These are phyloP conservation scores for Psittacula derbiana DNA, from an alignment of 2,797 vertebrate genomes.

Conservation along the genomic window DNA sequence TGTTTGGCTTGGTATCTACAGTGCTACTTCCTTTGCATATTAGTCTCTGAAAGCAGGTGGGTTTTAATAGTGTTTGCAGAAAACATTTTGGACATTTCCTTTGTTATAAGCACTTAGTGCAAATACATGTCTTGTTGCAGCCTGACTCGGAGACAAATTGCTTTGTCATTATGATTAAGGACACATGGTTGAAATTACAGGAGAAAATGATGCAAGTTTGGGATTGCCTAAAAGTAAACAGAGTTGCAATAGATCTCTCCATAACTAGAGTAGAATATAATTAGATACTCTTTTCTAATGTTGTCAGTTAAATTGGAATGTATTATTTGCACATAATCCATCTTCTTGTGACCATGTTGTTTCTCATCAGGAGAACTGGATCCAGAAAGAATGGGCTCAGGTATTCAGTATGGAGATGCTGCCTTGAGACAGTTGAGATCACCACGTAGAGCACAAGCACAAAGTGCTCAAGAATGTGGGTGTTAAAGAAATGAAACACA, in stretches of 20 bases:
- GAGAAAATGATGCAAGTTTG: not conserved
- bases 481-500: constrained; percentile 65
- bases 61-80: not conserved
- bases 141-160: not conserved
- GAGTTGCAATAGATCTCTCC: not conserved
- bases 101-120: not conserved
- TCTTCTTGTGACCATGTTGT: not conserved
- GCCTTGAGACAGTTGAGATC: constrained; percentile 80
- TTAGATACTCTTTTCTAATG: not conserved
- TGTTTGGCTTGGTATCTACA: not conserved
- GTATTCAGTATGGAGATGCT: constrained; percentile 81
- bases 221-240: not conserved
- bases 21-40: not conserved
- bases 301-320: not conserved
- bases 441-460: constrained; percentile 76
- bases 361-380: constrained; percentile 77
- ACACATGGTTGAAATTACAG: not conserved
- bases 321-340: not conserved
- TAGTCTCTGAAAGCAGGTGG: not conserved
- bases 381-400: constrained; percentile 83
- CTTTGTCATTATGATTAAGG: not conserved
- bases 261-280: not conserved
- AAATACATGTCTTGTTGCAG: not conserved
- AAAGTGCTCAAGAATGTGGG: constrained; percentile 78
- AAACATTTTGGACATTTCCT: not conserved